Evolutionary conservation across 1,140 invertebrate species (phyloP).

Genomic region (Nebria ingens): DNA sequence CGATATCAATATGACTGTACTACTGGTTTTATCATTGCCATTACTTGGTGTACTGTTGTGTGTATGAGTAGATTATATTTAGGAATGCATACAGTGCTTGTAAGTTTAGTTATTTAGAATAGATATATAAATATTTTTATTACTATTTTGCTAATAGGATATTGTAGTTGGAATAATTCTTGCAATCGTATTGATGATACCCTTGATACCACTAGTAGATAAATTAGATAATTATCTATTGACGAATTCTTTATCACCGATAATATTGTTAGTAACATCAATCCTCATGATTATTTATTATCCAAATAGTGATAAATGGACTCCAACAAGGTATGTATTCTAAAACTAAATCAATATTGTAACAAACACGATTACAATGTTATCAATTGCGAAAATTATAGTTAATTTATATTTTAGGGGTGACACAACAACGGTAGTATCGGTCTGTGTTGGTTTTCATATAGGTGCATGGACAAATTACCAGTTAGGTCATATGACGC

Average conservation of each 20-base stretch:
- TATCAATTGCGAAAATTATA: too few species aligned
- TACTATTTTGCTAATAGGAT: constrained; percentile 48
- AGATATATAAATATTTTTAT: constrained; percentile 11
- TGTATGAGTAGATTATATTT: constrained; percentile 79
- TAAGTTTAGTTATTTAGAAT: constrained; percentile 33
- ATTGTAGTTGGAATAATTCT: constrained; percentile 62
- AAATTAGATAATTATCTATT: constrained; percentile 60
- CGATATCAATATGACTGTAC: constrained; percentile 64
- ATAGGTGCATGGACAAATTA: constrained; percentile 78
- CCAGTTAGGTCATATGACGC: constrained; percentile 55
- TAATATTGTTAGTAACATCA: constrained; percentile 50
- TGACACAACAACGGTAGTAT: constrained; percentile 76
- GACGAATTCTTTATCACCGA: constrained; percentile 52
- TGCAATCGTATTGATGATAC: constrained; percentile 53
- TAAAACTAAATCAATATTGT: too few species aligned
- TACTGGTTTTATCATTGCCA: constrained; percentile 42
- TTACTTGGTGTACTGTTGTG: constrained; percentile 62
- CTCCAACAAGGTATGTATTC: constrained; percentile 62
- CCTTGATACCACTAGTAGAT: constrained; percentile 65
- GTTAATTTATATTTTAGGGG: constrained; percentile 48
- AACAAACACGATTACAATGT: too few species aligned
- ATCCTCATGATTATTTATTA: constrained; percentile 59
- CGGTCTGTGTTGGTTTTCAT: constrained; percentile 66
- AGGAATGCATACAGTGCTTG: constrained; percentile 84
- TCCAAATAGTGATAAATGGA: constrained; percentile 66